These are phyloP conservation scores for Sphaerophoria taeniata DNA, from an alignment of 2,888 invertebrate genomes.

Conservation along the genomic window DNA sequence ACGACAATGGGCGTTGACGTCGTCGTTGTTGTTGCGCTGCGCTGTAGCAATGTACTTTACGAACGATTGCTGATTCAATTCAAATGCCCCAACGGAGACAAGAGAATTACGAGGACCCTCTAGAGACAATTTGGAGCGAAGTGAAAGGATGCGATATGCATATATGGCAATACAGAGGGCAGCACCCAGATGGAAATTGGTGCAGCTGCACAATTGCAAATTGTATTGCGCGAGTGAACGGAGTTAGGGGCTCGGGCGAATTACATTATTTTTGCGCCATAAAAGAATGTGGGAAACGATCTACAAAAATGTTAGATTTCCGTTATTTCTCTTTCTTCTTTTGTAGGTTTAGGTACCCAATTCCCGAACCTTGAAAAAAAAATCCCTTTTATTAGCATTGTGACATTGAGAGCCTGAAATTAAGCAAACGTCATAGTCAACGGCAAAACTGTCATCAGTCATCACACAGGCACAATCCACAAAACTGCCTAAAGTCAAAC, in stretches of 20 bases:
- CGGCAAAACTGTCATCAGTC: constrained; percentile 8
- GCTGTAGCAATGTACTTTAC: neutral
- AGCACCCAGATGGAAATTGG: constrained; percentile 35
- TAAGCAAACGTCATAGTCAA: neutral
- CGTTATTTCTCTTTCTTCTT: too few species aligned
- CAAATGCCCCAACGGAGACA: constrained; percentile 48
- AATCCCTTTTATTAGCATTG: too few species aligned
- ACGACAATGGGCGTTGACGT: constrained; percentile 65
- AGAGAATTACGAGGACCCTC: constrained; percentile 69
- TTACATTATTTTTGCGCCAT: neutral
- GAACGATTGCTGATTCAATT: constrained; percentile 59
- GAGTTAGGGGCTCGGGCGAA: constrained; percentile 18
- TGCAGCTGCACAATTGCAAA: constrained; percentile 48
- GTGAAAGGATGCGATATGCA: constrained; percentile 73
- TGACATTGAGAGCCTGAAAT: too few species aligned
- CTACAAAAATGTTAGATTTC: too few species aligned
- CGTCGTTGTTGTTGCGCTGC: constrained; percentile 3
- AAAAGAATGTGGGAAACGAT: too few species aligned
- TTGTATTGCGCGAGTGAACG: constrained; percentile 17
- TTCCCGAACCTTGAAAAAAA: too few species aligned
- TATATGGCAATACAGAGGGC: constrained; percentile 58
- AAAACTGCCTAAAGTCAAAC: neutral
- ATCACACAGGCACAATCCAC: neutral
- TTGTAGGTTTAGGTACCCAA: too few species aligned
- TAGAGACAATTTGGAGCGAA: constrained; percentile 73